Evolutionary conservation across 2,113 vertebrate genomes (phyloP).

Genomic region (Thymallus thymallus): DNA sequence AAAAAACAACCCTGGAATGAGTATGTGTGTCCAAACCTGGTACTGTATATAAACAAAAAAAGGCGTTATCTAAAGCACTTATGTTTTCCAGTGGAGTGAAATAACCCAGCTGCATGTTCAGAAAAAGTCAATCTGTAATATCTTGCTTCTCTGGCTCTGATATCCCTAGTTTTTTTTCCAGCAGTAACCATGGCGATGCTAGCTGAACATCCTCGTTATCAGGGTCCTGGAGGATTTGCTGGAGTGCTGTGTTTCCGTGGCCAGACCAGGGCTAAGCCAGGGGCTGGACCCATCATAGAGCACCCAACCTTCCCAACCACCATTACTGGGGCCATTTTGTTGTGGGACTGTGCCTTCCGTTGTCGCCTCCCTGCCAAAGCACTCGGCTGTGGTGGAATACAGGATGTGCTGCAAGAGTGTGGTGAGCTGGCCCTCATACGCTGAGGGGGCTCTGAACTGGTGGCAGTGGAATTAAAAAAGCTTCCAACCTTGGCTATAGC

Average conservation of each 20-base stretch:
- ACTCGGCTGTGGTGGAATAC: conserved; percentile 15
- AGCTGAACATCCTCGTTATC: conserved; percentile 52
- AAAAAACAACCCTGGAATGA: too few relatives aligned
- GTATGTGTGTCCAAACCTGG: too few relatives aligned
- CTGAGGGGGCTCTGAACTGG: conserved; percentile 16
- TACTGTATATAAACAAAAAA: conserved; percentile 8
- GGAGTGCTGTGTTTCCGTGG: conserved; percentile 56
- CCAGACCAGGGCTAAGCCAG: neutral
- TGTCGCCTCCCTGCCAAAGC: conserved; percentile 48
- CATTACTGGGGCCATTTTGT: conserved; percentile 70
- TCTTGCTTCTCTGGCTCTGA: conserved; percentile 40
- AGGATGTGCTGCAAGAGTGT: conserved; percentile 45
- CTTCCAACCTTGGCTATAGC: neutral
- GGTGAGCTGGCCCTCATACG: conserved; percentile 51
- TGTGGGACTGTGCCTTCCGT: conserved; percentile 52
- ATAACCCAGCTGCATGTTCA: neutral
- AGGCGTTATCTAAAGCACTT: neutral
- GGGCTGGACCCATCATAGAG: conserved; percentile 45
- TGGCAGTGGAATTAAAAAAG: too few relatives aligned
- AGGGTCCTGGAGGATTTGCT: conserved; percentile 57
- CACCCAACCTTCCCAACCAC: conserved; percentile 44
- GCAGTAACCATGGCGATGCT: conserved; percentile 47
- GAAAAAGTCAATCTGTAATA: conserved; percentile 1
- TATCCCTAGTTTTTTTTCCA: conserved; percentile 53
- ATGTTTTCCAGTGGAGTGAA: neutral